Evolutionary conservation across 2,113 vertebrate species (phyloP).

Genomic region (Vulpes ferrilata): DNA sequence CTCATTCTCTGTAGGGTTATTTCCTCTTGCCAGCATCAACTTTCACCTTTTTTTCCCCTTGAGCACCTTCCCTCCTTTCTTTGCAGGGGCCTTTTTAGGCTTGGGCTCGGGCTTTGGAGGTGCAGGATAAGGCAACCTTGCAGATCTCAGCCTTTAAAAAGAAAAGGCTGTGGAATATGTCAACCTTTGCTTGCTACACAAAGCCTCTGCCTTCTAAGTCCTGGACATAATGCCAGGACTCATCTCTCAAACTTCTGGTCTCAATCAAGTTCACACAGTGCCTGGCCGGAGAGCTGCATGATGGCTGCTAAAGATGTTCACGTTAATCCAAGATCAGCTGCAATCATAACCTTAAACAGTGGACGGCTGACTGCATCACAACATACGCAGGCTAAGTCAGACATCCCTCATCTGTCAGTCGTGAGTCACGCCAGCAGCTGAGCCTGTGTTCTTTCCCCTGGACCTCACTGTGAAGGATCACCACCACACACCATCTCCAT

Average conservation of each 20-base stretch:
- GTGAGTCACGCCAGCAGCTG: neutral
- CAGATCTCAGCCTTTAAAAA: too few species aligned
- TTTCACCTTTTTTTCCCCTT: neutral
- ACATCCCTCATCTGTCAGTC: neutral
- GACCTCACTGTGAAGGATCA: slow-evolving; percentile 16
- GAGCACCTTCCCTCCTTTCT: neutral
- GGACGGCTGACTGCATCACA: slow-evolving; percentile 8
- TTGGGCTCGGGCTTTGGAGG: neutral
- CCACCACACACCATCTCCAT: neutral
- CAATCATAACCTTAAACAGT: slow-evolving; percentile 32
- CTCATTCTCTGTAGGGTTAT: neutral
- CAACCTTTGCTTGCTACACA: neutral
- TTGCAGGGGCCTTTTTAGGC: neutral
- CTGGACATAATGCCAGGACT: neutral
- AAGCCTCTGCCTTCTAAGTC: neutral
- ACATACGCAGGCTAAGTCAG: slow-evolving; percentile 40
- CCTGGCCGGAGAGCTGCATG: neutral
- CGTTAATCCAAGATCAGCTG: slow-evolving; percentile 47
- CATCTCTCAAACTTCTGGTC: slow-evolving; percentile 49
- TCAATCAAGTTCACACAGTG: slow-evolving; percentile 38
- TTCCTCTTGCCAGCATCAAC: neutral
- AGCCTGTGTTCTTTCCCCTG: neutral
- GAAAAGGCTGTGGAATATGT: neutral
- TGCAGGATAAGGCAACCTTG: neutral
- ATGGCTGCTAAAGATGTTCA: slow-evolving; percentile 28